Base-by-base conservation (phyloP, 2,797 vertebrate species). In the Eupleurogrammus muticus region DNA sequence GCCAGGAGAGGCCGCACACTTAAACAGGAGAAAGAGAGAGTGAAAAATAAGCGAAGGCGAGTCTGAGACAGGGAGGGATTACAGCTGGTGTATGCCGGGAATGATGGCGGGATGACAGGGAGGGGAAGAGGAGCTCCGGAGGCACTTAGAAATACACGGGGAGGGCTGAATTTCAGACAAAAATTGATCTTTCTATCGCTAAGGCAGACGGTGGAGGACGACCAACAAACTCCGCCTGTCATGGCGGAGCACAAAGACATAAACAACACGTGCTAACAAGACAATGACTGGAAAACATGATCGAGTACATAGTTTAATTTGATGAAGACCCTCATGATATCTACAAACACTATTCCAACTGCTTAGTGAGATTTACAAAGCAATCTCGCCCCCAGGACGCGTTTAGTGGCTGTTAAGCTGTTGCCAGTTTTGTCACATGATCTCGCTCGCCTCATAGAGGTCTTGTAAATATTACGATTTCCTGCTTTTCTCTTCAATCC, bases 101-200 rank as follows among this genome's bases (percentile, higher is more conserved):
- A 84, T 38, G 66, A 79, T 53, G 52, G 65, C 5, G 21, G 66
- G 64, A 83, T 80, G 86, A 89, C 75, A 75, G 70, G 49, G 78
- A 65, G 66, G 51, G 69, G 71, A 83, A 87, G 71, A 66, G 68
- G 40, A 79, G 82, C 66, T 53, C 81, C 80, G 73, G 81, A 75
- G 80, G 73, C 24, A n/a, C 79, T 86, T 73, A 78, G 71, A 77
- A 82, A 80, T 76, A 84, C 79, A 80, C 3, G 38, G 35, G 34
- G 55, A 73, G 66, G 83, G 76, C 70, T 70, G 73, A 78, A 76
- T 75, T 83, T 78, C 74, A 88, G 84, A 82, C 68, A 79, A 66
- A n/a, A 91, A 88, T 86, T 83, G 76, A 89, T 91, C 83, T 52
- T 77, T 84, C 82, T 78, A 74, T 84, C 68, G 61, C 57, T 48